Evolutionary conservation across 2,797 vertebrate genomes (phyloP).

Genomic region (Macropodus opercularis): DNA sequence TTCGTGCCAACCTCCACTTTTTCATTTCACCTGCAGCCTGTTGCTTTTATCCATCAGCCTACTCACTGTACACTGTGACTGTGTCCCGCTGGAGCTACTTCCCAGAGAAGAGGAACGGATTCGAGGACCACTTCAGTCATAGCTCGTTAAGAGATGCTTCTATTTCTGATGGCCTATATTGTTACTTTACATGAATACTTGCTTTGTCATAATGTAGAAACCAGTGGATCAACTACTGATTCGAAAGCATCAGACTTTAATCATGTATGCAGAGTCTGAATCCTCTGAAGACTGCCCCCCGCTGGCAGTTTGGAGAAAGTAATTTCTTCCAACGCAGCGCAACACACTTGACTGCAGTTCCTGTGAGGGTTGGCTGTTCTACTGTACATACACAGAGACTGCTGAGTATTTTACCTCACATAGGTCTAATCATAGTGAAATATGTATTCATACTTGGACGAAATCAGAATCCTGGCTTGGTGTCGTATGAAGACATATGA

Average conservation of each 20-base stretch:
- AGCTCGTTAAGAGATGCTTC: constrained; percentile 43
- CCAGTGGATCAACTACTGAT: constrained; percentile 60
- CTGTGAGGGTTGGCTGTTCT: constrained; percentile 51
- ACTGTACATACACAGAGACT: constrained; percentile 74
- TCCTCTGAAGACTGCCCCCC: constrained; percentile 69
- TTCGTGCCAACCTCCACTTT: constrained; percentile 41
- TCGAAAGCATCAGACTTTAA: constrained; percentile 53
- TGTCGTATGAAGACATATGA: constrained; percentile 26
- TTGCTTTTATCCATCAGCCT: constrained; percentile 61
- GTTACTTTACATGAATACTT: constrained; percentile 58
- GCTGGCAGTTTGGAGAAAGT: constrained; percentile 55
- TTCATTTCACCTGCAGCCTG: constrained; percentile 35
- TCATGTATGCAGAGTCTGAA: constrained; percentile 66
- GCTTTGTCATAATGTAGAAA: constrained; percentile 66
- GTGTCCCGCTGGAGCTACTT: constrained; percentile 54
- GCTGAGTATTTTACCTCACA: constrained; percentile 76
- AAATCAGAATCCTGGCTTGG: constrained; percentile 34
- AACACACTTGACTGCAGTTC: constrained; percentile 43
- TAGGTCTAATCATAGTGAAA: constrained; percentile 65
- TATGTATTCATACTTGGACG: constrained; percentile 47
- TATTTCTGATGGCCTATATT: constrained; percentile 30
- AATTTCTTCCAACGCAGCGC: constrained; percentile 45
- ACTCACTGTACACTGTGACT: constrained; percentile 73
- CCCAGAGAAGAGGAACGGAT: constrained; percentile 25
- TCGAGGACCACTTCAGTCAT: constrained; percentile 43